phyloP scores from a whole-genome alignment of 2,888 invertebrate species.

The Odontomyia ornata region DNA sequence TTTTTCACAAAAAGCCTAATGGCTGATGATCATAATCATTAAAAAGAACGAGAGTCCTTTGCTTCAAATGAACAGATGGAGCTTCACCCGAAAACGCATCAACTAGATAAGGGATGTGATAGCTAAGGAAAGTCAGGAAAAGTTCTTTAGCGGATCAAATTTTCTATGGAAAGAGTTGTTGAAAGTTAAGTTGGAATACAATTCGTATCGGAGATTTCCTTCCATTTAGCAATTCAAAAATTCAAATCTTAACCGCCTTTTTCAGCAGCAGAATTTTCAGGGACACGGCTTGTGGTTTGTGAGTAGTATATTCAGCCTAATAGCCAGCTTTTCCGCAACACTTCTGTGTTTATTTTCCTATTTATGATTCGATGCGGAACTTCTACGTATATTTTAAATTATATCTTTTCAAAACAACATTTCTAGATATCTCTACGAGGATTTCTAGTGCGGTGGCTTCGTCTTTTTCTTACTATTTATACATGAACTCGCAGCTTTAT shows the following conservation, averaged over 20 bases:
- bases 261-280: no score
- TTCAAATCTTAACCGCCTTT: constrained; percentile 11
- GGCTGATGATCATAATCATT: constrained; percentile 51
- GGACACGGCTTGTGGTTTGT: no score
- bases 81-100: not conserved
- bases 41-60: constrained; percentile 47
- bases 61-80: constrained; percentile 46
- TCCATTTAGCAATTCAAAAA: constrained; percentile 17
- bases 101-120: constrained; percentile 24
- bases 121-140: constrained; percentile 25
- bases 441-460: no score
- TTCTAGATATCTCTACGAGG: no score
- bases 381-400: no score
- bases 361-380: no score
- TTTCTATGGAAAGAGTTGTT: constrained; percentile 43
- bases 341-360: no score
- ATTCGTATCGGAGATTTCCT: not conserved
- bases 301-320: no score
- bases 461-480: no score
- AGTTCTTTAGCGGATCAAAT: constrained; percentile 49
- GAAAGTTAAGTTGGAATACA: not conserved
- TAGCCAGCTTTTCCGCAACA: no score
- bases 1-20: constrained; percentile 44
- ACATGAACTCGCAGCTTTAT: constrained; percentile 6
- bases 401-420: no score